Evolutionary conservation across 2,113 vertebrate genomes (phyloP).

Genomic region (Trematocara nigrifrons): DNA sequence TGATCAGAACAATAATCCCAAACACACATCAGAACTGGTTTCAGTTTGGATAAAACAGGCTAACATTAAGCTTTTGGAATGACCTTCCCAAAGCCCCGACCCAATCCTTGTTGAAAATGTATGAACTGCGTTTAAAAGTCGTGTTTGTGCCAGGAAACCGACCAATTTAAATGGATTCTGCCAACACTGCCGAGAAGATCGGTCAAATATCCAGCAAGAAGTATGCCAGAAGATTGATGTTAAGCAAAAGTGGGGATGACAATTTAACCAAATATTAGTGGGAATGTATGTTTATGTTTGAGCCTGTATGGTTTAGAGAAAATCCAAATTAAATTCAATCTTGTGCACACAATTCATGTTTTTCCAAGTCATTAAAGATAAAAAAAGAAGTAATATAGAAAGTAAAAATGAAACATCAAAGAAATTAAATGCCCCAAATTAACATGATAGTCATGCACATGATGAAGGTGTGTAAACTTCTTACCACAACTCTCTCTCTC

Average conservation of each 20-base stretch:
- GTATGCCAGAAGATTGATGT: not conserved
- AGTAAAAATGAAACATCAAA: not conserved
- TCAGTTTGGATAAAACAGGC: not conserved
- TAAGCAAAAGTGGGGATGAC: not conserved
- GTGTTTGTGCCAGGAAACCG: not conserved
- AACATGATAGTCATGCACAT: not conserved
- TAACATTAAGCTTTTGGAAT: not conserved
- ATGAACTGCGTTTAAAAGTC: not conserved
- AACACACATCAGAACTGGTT: not conserved
- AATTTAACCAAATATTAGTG: not conserved
- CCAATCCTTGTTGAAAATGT: accelerated
- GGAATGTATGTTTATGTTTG: accelerated
- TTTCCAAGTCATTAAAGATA: not conserved
- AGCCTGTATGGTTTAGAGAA: accelerated
- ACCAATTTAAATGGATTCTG: not conserved
- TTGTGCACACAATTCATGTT: not conserved
- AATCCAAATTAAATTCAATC: not conserved
- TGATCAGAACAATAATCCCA: not conserved
- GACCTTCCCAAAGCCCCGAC: not conserved
- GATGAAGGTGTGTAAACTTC: not conserved
- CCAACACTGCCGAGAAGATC: accelerated
- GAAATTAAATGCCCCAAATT: not conserved
- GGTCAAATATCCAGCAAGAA: accelerated
- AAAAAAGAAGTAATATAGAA: accelerated
- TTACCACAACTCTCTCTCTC: not conserved